A percentile compares a stretch with the other conserved stretches of the same genome.
phyloP scores from a whole-genome alignment of 2,888 invertebrate species.

The Nesidiocoris tenuis region DNA sequence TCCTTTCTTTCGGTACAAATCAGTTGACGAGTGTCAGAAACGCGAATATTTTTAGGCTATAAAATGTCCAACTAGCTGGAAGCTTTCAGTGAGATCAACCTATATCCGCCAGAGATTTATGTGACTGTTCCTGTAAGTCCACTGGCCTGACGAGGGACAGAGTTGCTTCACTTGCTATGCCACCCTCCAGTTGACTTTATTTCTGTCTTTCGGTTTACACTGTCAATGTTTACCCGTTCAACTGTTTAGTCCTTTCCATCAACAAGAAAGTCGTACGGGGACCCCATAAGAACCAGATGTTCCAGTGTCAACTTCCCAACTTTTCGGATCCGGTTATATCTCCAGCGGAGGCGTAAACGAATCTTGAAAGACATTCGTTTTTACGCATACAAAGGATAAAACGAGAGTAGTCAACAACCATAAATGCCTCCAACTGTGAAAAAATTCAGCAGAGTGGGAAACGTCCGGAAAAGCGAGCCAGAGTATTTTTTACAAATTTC shows the following conservation, averaged over 20 bases:
- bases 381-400: background rate
- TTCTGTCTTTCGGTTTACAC: slow-evolving; percentile 38
- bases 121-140: no score
- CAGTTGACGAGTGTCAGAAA: no score
- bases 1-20: no score
- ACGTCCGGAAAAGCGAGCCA: no score
- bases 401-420: background rate
- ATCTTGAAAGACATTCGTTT: background rate
- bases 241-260: slow-evolving; percentile 37
- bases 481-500: no score
- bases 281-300: slow-evolving; percentile 33
- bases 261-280: slow-evolving; percentile 27
- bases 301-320: slow-evolving; percentile 36
- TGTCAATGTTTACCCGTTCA: slow-evolving; percentile 36
- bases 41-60: no score
- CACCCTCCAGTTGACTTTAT: slow-evolving; percentile 31
- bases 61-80: no score
- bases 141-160: no score
- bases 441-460: no score
- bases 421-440: background rate
- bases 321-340: slow-evolving; percentile 30
- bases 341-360: slow-evolving; percentile 9
- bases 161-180: slow-evolving; percentile 5
- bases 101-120: no score
- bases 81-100: no score